Percentiles rank a stretch among this genome's conserved stretches.
Evolutionary conservation across 2,888 invertebrate genomes (phyloP).

Genomic region (Nemapogon koenigi): DNA sequence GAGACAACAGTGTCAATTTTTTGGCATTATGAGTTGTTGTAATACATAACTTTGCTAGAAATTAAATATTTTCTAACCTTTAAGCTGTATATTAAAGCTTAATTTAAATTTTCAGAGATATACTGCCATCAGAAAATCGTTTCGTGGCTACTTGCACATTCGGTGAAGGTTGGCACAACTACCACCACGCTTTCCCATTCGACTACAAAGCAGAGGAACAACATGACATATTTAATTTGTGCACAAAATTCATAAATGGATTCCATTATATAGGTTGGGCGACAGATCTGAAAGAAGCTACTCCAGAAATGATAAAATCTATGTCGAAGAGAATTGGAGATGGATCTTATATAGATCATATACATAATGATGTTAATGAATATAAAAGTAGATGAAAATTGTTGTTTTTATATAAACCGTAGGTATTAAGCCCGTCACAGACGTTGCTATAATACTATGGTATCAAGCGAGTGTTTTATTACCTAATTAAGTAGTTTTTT

Average conservation of each 20-base stretch:
- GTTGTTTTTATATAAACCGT: background rate
- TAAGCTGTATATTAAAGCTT: constrained; percentile 30
- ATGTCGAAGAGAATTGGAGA: constrained; percentile 48
- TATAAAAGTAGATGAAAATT: background rate
- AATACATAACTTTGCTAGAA: no score
- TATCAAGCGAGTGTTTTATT: no score
- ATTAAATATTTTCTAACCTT: background rate
- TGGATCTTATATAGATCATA: constrained; percentile 29
- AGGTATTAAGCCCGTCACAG: no score
- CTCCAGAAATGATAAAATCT: constrained; percentile 46
- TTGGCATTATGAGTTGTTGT: no score
- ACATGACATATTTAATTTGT: constrained; percentile 49
- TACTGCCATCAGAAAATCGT: constrained; percentile 70
- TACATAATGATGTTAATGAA: background rate
- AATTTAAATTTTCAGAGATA: constrained; percentile 63
- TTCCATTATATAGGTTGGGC: constrained; percentile 52
- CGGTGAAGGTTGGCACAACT: constrained; percentile 80
- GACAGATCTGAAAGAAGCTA: constrained; percentile 45
- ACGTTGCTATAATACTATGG: no score
- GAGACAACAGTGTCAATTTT: no score
- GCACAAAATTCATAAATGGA: constrained; percentile 37
- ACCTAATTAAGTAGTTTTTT: no score
- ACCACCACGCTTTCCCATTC: constrained; percentile 79
- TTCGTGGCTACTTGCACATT: constrained; percentile 66
- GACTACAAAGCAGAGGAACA: constrained; percentile 67